Percentiles rank a stretch among this genome's conserved stretches.
Evolutionary conservation across 2,113 vertebrate species (phyloP).

Genomic region (Neodontobutis hainanensis): DNA sequence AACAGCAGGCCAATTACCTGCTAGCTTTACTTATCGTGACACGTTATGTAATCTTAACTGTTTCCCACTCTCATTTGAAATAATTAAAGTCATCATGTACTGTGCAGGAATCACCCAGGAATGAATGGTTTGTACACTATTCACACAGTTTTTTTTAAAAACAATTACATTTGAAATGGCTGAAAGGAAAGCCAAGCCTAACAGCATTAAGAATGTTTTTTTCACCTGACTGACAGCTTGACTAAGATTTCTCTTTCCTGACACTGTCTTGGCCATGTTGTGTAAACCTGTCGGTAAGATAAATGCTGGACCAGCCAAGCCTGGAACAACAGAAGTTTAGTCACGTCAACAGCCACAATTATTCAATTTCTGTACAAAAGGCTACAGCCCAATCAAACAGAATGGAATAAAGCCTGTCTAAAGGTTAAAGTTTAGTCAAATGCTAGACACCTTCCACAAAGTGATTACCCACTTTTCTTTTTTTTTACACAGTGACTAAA

Average conservation of each 20-base stretch:
- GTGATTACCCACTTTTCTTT: too few relatives aligned
- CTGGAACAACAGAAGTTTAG: slow-evolving; percentile 22
- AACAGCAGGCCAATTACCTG: slow-evolving; percentile 37
- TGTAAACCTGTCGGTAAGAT: too few relatives aligned
- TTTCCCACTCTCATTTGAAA: slow-evolving; percentile 16
- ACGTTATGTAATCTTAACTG: slow-evolving; percentile 25
- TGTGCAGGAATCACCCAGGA: neutral
- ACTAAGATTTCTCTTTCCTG: too few relatives aligned
- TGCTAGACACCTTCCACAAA: too few relatives aligned
- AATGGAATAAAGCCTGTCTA: too few relatives aligned
- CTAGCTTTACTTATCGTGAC: slow-evolving; percentile 18
- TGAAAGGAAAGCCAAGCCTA: too few relatives aligned
- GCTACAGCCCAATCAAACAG: neutral
- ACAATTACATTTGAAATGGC: too few relatives aligned
- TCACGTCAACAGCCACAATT: slow-evolving; percentile 15
- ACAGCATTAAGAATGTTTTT: neutral
- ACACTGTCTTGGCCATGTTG: too few relatives aligned
- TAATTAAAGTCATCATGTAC: slow-evolving; percentile 21
- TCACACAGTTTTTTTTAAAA: too few relatives aligned
- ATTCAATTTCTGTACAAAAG: neutral
- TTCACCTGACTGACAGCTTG: neutral
- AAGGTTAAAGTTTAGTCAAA: too few relatives aligned
- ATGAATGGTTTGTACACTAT: neutral
- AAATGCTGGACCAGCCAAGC: neutral
- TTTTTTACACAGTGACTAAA: too few relatives aligned